These are phyloP conservation scores for Prionailurus viverrinus DNA, from an alignment of 2,113 vertebrate species.

Conservation along the genomic window DNA sequence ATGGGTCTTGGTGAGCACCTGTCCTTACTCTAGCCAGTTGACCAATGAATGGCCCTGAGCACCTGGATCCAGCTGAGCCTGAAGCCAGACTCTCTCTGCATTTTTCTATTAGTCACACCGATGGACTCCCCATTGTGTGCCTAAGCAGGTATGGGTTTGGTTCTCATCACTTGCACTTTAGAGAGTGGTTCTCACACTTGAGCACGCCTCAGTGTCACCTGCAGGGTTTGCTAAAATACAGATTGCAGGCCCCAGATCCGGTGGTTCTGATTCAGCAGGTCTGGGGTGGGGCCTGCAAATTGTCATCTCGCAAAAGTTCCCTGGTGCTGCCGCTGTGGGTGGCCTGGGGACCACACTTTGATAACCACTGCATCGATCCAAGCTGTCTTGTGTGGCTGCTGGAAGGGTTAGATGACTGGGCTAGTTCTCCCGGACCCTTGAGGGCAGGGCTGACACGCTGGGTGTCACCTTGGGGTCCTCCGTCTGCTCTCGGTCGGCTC, in stretches of 20 bases:
- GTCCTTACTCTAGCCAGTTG: too few species aligned
- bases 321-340: background rate
- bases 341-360: background rate
- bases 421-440: fast-evolving
- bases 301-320: background rate
- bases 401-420: fast-evolving
- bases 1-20: background rate
- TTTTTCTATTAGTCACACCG: background rate
- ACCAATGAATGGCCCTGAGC: too few species aligned
- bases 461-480: background rate
- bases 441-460: background rate
- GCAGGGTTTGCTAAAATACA: background rate
- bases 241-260: fast-evolving
- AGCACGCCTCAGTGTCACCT: background rate
- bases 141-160: background rate
- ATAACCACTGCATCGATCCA: fast-evolving
- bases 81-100: fast-evolving
- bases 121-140: background rate
- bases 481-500: fast-evolving
- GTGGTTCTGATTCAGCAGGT: background rate
- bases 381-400: fast-evolving
- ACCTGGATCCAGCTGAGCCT: background rate
- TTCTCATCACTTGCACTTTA: background rate
- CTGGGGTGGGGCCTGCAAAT: background rate
- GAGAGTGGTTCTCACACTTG: too few species aligned